Evolutionary conservation across 2,113 vertebrate species (phyloP).

Genomic region (Xiphophorus hellerii): DNA sequence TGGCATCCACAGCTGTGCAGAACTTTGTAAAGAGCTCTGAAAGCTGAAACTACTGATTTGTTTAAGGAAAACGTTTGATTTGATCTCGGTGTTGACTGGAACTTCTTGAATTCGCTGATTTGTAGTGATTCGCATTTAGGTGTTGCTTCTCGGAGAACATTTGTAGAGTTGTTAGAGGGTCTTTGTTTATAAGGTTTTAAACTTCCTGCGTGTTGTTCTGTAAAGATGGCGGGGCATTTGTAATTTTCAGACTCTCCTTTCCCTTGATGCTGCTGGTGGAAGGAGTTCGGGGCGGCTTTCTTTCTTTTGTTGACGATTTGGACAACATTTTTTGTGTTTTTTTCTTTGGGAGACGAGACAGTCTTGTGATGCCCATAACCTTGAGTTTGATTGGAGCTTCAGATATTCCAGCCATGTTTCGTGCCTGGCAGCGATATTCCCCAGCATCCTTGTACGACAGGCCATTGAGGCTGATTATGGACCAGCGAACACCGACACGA

Average conservation of each 20-base stretch:
- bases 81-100: no score
- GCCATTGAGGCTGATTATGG: constrained; percentile 89
- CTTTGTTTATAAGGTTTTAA: background rate
- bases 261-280: background rate
- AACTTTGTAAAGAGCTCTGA: no score
- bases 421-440: constrained; percentile 91
- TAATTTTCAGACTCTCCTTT: constrained; percentile 18
- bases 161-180: background rate
- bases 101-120: no score
- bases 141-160: background rate
- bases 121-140: background rate
- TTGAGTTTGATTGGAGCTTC: constrained; percentile 89
- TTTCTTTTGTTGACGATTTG: constrained; percentile 40
- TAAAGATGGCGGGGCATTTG: background rate
- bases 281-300: constrained; percentile 23
- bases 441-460: constrained; percentile 91
- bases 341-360: constrained; percentile 60
- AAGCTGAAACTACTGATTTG: no score
- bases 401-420: constrained; percentile 89
- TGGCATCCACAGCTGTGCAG: no score
- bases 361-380: constrained; percentile 83
- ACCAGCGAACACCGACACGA: constrained; percentile 89
- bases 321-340: constrained; percentile 42
- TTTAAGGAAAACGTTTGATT: no score
- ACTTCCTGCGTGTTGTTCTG: constrained; percentile 23